Conservation (phyloP, 2,888 invertebrate species). For the Drosophila algonquin region DNA sequence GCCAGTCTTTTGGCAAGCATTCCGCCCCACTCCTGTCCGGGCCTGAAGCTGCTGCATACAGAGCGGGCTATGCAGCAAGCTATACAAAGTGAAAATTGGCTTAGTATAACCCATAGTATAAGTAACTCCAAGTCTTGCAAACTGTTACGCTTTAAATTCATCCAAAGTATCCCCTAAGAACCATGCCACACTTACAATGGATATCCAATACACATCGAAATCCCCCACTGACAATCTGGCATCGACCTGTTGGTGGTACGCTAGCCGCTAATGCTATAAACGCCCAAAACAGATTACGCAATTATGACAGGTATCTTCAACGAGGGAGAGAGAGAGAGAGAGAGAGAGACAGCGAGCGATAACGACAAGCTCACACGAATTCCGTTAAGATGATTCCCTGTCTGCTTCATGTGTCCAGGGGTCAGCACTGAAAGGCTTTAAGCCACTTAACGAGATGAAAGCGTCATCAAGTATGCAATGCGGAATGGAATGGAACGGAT, state of each 20-base stretch:
- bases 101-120: not conserved
- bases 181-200: not conserved
- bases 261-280: conserved; percentile 67
- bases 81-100: not conserved
- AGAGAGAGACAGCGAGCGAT: not conserved
- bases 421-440: conserved; percentile 61
- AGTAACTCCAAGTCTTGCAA: no score
- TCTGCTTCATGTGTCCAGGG: not conserved
- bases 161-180: not conserved
- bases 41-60: not conserved
- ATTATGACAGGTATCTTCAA: conserved; percentile 66
- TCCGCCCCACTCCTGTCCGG: no score
- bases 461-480: conserved; percentile 73
- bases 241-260: conserved; percentile 6
- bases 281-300: conserved; percentile 65
- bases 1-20: not conserved
- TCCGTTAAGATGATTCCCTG: not conserved
- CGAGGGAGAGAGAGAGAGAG: no score
- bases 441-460: conserved; percentile 77
- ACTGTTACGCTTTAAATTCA: not conserved
- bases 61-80: no score
- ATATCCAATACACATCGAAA: conserved; percentile 3
- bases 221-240: not conserved
- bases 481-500: conserved; percentile 28
- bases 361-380: not conserved